These are phyloP conservation scores for Drosophila punjabiensis DNA, from an alignment of 1,140 invertebrate genomes.

Conservation along the genomic window DNA sequence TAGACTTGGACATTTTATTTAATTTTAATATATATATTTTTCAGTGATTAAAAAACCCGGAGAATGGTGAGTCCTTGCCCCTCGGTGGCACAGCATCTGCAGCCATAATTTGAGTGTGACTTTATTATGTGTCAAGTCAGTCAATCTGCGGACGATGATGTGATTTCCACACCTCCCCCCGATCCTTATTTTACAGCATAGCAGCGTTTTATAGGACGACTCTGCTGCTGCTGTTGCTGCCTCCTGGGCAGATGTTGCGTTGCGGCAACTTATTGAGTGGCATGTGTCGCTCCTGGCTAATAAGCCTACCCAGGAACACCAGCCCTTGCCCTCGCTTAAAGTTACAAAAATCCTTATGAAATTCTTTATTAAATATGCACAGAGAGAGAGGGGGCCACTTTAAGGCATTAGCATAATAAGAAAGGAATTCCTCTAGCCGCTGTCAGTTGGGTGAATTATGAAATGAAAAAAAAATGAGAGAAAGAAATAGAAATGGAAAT, in stretches of 20 bases:
- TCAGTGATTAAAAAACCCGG: not conserved
- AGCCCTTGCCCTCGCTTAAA: slow-evolving; percentile 36
- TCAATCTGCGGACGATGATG: slow-evolving; percentile 77
- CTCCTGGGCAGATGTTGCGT: slow-evolving; percentile 36
- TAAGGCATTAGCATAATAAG: slow-evolving; percentile 73
- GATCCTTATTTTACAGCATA: slow-evolving; percentile 34
- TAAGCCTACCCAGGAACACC: slow-evolving; percentile 30
- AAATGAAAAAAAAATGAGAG: slow-evolving; percentile 36
- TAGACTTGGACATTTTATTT: not conserved
- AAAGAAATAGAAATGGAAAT: slow-evolving; percentile 52
- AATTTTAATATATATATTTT: not conserved
- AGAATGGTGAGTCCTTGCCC: slow-evolving; percentile 1
- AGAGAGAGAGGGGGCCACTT: slow-evolving; percentile 35
- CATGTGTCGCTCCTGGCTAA: slow-evolving; percentile 65
- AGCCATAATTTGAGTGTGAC: slow-evolving; percentile 80
- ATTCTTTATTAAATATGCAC: slow-evolving; percentile 66
- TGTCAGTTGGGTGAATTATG: slow-evolving; percentile 67
- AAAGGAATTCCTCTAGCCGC: slow-evolving; percentile 49
- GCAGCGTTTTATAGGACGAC: slow-evolving; percentile 37
- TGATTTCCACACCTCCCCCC: slow-evolving; percentile 44
- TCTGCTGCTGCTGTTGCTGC: not conserved
- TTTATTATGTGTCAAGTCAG: slow-evolving; percentile 82
- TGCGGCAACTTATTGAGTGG: slow-evolving; percentile 71
- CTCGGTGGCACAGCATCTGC: slow-evolving; percentile 57
- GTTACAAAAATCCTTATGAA: slow-evolving; percentile 9